Evolutionary conservation across 2,113 vertebrate genomes (phyloP).

Genomic region (Strix uralensis): DNA sequence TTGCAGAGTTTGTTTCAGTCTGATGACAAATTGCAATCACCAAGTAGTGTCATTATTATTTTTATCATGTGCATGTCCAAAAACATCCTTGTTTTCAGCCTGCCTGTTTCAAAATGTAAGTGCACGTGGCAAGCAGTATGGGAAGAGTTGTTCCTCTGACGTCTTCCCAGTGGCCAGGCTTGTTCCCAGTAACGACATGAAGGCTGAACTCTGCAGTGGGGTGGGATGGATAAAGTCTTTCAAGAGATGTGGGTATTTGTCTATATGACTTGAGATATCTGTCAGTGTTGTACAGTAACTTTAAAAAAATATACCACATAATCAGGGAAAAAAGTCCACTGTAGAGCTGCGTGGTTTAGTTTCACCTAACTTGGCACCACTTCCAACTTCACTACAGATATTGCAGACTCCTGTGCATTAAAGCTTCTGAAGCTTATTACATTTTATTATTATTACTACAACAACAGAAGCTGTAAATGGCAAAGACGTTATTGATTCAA

Average conservation of each 20-base stretch:
- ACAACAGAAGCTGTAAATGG: not conserved
- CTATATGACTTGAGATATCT: not conserved
- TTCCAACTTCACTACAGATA: not conserved
- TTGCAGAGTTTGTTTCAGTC: not conserved
- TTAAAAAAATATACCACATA: not conserved
- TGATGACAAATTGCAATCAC: not conserved
- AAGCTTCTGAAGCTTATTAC: not conserved
- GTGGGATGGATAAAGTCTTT: not conserved
- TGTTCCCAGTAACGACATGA: fast-evolving
- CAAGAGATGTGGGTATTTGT: not conserved
- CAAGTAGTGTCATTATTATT: fast-evolving
- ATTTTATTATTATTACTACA: not conserved
- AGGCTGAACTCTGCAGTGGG: not conserved
- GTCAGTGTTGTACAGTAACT: not conserved
- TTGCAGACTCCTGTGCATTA: not conserved
- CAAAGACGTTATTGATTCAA: not conserved
- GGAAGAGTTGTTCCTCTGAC: not conserved
- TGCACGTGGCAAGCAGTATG: fast-evolving
- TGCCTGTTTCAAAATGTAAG: not conserved
- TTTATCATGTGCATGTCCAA: fast-evolving
- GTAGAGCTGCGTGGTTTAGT: not conserved
- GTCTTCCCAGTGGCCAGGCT: fast-evolving
- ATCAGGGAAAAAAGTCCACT: not conserved
- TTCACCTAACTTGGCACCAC: not conserved
- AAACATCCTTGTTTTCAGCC: not conserved